These are phyloP conservation scores for Crambe crambe DNA, from an alignment of 37 sponge, comb jelly and placozoan genomes.

Conservation along the genomic window DNA sequence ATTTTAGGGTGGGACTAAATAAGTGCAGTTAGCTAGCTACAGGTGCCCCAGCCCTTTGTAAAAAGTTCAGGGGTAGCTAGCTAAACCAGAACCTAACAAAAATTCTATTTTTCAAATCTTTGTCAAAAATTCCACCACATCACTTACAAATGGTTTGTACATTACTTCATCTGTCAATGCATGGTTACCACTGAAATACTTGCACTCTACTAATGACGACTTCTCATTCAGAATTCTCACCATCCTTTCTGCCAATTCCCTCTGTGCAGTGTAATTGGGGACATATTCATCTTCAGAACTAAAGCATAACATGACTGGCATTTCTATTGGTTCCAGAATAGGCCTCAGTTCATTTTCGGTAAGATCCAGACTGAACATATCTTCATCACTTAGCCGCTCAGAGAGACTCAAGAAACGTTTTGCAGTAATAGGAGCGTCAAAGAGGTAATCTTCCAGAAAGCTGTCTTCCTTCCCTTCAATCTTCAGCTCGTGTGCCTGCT, in stretches of 20 bases:
- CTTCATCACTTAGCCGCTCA: conserved; percentile 49
- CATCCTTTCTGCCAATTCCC: conserved; percentile 38
- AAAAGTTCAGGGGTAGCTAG: too few relatives aligned
- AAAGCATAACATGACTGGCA: conserved; percentile 45
- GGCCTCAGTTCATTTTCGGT: conserved; percentile 37
- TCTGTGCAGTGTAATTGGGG: conserved; percentile 26
- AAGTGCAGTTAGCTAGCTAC: too few relatives aligned
- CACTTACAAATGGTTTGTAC: conserved; percentile 38
- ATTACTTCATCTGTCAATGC: conserved; percentile 3
- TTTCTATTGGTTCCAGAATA: conserved; percentile 23
- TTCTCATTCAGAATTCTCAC: conserved; percentile 14
- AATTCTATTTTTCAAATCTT: too few relatives aligned
- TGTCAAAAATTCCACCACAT: conserved; percentile 17
- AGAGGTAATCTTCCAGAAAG: conserved; percentile 4
- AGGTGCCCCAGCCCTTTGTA: too few relatives aligned
- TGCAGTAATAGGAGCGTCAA: conserved; percentile 55
- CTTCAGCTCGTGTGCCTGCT: conserved; percentile 30
- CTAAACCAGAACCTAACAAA: too few relatives aligned
- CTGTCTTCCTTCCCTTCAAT: conserved; percentile 10
- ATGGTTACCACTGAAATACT: conserved; percentile 43
- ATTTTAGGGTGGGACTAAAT: too few relatives aligned
- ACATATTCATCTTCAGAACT: conserved; percentile 54
- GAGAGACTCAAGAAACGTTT: conserved; percentile 45
- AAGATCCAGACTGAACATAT: conserved; percentile 61
- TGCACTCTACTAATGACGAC: conserved; percentile 14